Base-by-base conservation (phyloP, 2,888 invertebrate genomes). In the Ophonus ardosiacus region DNA sequence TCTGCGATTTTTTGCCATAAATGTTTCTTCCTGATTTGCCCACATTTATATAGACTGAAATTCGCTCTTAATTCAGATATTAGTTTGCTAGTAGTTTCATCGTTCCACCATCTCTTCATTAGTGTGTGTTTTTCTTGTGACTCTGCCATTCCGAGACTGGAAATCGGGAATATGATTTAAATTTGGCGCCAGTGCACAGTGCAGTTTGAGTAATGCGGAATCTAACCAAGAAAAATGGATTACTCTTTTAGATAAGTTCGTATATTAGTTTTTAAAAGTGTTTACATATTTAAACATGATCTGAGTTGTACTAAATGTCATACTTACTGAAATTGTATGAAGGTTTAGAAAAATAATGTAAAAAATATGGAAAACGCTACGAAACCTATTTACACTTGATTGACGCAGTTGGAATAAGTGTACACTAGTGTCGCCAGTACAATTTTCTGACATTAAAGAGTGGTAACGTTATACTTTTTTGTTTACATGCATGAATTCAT, bases 1-100 rank as follows among this genome's bases (percentile, higher is more conserved):
- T 83, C 43, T 8, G 83, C 83, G n/a, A 83, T 24, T 76, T 83
- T 83, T 43, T 76, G 59, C 83, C 83, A 83, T 59, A 83, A 76
- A 8, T 13, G 38, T 43, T 83, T 83, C 63, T 83, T 83, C 13
- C 38, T 76, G 13, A 83, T 83, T 18, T 40, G 15, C 5, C 83
- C 76, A 56, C 61, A 61, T 76, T 43, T 83, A 21, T 59, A 83
- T 21, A 61, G 18, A 18, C 51, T 24, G 40, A 43, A 83, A 83
- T 83, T 61, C 18, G 74, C 76, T 21, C 76, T 74, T 38, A 76
- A 83, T 76, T 83, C 83, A 21, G 21, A 4, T 59, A 83, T 76
- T 57, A 83, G 56, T 24, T 59, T n/a, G 10, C 51, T 56, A 15
- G 83, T 83, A 76, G 59, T 83, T 40, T 40, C 13, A 43, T 83